Evolutionary conservation across 2,113 vertebrate genomes (phyloP).

Genomic region (Crocuta crocuta): DNA sequence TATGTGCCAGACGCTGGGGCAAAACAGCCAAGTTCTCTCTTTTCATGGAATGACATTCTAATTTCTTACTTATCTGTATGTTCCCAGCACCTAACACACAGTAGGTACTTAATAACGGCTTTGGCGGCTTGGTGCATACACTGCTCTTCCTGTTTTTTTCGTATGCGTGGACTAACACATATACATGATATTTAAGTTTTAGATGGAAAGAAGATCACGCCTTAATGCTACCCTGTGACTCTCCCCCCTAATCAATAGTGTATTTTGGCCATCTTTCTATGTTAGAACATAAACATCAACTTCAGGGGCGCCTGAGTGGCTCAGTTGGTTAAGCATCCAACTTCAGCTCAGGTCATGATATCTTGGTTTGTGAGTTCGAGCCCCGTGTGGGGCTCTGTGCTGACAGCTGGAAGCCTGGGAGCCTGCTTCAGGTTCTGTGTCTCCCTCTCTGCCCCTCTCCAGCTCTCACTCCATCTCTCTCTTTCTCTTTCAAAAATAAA

Average conservation of each 20-base stretch:
- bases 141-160: not conserved
- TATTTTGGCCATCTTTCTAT: not conserved
- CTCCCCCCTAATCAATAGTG: not conserved
- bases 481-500: not conserved
- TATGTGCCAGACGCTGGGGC: not conserved
- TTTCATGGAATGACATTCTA: not conserved
- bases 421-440: no score
- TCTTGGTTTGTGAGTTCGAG: no score
- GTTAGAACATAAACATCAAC: not conserved
- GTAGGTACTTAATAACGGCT: not conserved
- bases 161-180: not conserved
- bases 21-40: not conserved
- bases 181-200: not conserved
- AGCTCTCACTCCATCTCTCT: no score
- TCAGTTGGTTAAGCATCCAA: not conserved
- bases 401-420: no score
- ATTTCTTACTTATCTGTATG: conserved; percentile 12
- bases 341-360: no score
- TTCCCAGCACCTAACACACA: not conserved
- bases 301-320: not conserved
- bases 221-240: not conserved
- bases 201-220: not conserved
- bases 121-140: not conserved
- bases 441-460: no score
- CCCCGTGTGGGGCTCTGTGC: no score